phyloP scores from a whole-genome alignment of 35 echinoderm and acorn worm species.

The Anneissia japonica region DNA sequence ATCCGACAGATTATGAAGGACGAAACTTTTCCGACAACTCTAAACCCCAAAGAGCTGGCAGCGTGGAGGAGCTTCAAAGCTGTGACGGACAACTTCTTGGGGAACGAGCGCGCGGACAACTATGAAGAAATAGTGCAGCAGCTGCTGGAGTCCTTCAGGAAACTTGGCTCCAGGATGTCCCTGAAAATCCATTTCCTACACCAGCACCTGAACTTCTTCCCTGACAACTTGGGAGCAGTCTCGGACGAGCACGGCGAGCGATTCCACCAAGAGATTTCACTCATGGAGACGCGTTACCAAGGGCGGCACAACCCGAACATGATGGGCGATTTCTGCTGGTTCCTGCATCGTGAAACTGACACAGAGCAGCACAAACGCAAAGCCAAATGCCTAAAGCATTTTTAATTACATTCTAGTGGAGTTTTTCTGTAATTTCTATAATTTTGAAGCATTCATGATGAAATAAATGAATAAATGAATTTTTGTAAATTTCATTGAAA shows the following conservation, averaged over 20 bases:
- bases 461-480: too few relatives aligned
- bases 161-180: background rate
- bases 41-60: background rate
- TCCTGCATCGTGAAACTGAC: background rate
- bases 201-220: background rate
- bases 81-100: slow-evolving; percentile 6
- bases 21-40: background rate
- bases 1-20: slow-evolving; percentile 17
- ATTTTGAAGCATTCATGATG: too few relatives aligned
- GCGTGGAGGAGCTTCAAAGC: background rate
- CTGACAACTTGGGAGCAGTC: background rate
- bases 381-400: too few relatives aligned
- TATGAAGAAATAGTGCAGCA: background rate
- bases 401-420: too few relatives aligned
- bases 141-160: background rate
- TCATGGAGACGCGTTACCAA: slow-evolving; percentile 2
- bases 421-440: too few relatives aligned
- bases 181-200: slow-evolving; percentile 11
- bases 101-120: background rate
- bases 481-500: too few relatives aligned
- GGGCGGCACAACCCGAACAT: background rate
- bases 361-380: background rate
- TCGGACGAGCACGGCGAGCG: slow-evolving; percentile 3
- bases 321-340: background rate
- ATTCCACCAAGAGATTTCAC: slow-evolving; percentile 3